Percentiles rank a stretch among this genome's conserved stretches.
Evolutionary conservation across 2,888 invertebrate species (phyloP).

Genomic region (Chrysolina haemoptera): DNA sequence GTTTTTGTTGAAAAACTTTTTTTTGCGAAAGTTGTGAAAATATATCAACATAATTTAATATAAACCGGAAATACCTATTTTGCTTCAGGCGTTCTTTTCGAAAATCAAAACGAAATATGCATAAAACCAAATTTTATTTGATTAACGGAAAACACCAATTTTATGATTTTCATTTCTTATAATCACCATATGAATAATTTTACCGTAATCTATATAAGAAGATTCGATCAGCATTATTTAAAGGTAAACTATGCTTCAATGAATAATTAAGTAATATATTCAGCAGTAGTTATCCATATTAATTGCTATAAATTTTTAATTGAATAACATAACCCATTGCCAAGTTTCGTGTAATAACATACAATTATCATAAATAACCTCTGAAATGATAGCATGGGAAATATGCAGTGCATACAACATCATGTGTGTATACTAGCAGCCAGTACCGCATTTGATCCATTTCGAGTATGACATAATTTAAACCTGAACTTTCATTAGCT

Average conservation of each 20-base stretch:
- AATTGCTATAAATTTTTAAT: constrained; percentile 21
- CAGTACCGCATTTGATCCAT: neutral
- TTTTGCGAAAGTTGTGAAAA: too few relatives aligned
- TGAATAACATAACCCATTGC: constrained; percentile 25
- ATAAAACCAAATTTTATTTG: too few relatives aligned
- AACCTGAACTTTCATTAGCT: too few relatives aligned
- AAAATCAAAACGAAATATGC: too few relatives aligned
- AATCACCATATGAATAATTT: neutral
- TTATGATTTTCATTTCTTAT: too few relatives aligned
- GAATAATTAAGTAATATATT: neutral
- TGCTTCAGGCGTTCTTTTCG: too few relatives aligned
- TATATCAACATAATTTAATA: too few relatives aligned
- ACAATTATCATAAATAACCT: constrained; percentile 21
- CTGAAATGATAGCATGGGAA: constrained; percentile 10
- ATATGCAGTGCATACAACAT: neutral
- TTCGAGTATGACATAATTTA: too few relatives aligned
- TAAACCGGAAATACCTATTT: too few relatives aligned
- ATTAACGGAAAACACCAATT: too few relatives aligned
- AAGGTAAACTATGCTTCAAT: neutral
- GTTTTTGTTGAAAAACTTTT: too few relatives aligned
- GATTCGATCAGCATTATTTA: neutral
- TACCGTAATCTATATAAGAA: neutral
- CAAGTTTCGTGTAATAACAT: constrained; percentile 23
- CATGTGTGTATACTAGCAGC: neutral
- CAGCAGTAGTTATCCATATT: neutral